Percentiles rank a stretch among this genome's conserved stretches.
phyloP scores from a whole-genome alignment of 2,113 vertebrate genomes.

The Pedetes capensis region DNA sequence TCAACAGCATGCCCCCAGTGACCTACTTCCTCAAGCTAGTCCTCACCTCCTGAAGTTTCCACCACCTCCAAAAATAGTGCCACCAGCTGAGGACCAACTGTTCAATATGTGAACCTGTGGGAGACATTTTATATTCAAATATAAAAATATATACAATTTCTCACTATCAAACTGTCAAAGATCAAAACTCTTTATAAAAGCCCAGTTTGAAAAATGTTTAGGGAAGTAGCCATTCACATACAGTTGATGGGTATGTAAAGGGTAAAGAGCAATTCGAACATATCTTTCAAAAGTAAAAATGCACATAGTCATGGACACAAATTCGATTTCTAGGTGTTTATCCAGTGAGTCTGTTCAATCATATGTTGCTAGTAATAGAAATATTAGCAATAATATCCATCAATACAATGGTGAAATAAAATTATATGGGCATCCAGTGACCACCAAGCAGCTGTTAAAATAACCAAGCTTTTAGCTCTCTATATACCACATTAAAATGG shows the following conservation, averaged over 20 bases:
- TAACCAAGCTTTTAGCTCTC: neutral
- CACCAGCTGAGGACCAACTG: neutral
- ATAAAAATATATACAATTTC: neutral
- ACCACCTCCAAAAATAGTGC: neutral
- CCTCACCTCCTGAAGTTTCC: neutral
- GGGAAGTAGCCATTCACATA: neutral
- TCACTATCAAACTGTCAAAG: neutral
- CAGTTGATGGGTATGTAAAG: neutral
- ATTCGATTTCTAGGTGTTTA: neutral
- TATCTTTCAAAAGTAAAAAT: neutral
- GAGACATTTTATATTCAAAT: neutral
- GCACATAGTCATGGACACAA: neutral
- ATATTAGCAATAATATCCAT: neutral
- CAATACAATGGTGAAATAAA: neutral
- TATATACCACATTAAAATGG: neutral
- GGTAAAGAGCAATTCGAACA: neutral
- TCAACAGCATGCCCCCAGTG: too few species aligned
- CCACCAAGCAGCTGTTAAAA: neutral
- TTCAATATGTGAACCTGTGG: neutral
- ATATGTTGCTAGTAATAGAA: neutral
- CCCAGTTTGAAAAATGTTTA: neutral
- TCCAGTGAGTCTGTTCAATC: neutral
- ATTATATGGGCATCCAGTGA: neutral
- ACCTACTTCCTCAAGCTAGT: neutral
- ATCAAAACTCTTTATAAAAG: slow-evolving; percentile 1